phyloP scores from a whole-genome alignment of 23 tunicate species.

The Ascidia mentula region DNA sequence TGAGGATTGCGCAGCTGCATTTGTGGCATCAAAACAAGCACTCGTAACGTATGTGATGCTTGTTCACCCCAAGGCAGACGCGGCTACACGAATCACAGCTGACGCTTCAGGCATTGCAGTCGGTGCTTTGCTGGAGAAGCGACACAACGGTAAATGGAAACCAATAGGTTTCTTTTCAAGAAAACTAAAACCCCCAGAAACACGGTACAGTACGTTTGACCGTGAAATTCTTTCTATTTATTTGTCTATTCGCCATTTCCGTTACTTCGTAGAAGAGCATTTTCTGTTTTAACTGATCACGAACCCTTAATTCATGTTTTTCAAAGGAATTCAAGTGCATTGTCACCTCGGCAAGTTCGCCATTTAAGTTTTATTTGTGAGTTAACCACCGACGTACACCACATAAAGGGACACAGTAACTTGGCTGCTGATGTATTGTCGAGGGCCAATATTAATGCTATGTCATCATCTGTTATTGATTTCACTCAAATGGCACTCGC shows the following conservation, averaged over 20 bases:
- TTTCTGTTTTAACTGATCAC: slow-evolving; percentile 30
- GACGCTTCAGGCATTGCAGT: slow-evolving; percentile 31
- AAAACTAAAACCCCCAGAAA: slow-evolving; percentile 18
- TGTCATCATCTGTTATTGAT: not conserved
- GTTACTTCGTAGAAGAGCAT: slow-evolving; percentile 10
- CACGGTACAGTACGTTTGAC: slow-evolving; percentile 26
- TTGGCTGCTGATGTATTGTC: not conserved
- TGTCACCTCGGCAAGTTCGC: slow-evolving; percentile 21
- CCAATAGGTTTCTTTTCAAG: slow-evolving; percentile 35
- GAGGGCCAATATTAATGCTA: not conserved
- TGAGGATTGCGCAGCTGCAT: slow-evolving; percentile 16
- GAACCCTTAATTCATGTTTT: not conserved
- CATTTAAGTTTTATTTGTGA: slow-evolving; percentile 6
- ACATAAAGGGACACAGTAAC: slow-evolving; percentile 3
- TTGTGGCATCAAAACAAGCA: slow-evolving; percentile 2
- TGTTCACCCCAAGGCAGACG: slow-evolving; percentile 16
- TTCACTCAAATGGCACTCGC: not conserved
- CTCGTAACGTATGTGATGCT: slow-evolving; percentile 12
- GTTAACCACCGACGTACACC: not conserved
- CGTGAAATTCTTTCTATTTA: slow-evolving; percentile 24
- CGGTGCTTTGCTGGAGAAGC: slow-evolving; percentile 37
- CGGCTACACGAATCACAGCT: slow-evolving; percentile 10
- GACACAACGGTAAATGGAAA: slow-evolving; percentile 7
- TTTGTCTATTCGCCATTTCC: slow-evolving; percentile 23
- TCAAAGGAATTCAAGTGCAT: not conserved